These are phyloP conservation scores for Lycaena phlaeas DNA, from an alignment of 2,888 invertebrate genomes.

Conservation along the genomic window DNA sequence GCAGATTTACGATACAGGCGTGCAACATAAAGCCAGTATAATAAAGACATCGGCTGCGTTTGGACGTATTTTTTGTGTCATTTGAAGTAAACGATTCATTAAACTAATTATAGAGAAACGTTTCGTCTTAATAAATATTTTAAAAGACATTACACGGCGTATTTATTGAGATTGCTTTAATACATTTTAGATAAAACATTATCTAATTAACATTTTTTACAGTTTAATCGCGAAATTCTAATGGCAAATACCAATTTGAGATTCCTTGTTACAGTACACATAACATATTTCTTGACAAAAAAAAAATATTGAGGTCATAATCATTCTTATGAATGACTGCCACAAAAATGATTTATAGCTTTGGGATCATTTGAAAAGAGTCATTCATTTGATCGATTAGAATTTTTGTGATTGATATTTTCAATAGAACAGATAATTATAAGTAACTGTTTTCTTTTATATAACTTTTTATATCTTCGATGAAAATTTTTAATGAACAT, in stretches of 20 bases:
- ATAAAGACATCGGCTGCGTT: conserved; percentile 11
- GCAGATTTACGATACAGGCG: conserved; percentile 17
- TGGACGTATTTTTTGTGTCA: conserved; percentile 14
- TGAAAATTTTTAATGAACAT: no score
- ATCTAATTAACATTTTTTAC: conserved; percentile 1
- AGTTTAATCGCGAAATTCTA: no score
- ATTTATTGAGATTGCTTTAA: conserved; percentile 3
- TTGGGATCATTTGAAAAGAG: conserved; percentile 3
- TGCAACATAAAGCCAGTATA: conserved; percentile 11
- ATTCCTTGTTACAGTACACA: no score
- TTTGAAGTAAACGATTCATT: conserved; percentile 20
- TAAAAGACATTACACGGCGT: background rate
- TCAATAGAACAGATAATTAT: no score
- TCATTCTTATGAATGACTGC: no score
- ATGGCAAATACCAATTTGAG: no score
- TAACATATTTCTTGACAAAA: no score
- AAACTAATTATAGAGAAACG: conserved; percentile 10
- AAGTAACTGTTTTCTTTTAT: no score
- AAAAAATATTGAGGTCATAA: no score
- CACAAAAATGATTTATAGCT: no score
- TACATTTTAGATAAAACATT: conserved; percentile 1
- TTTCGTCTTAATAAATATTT: background rate
- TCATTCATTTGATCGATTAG: conserved; percentile 7
- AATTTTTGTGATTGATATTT: background rate
- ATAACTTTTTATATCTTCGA: no score